phyloP scores from a whole-genome alignment of 2,113 vertebrate genomes.

The Semicossyphus pulcher region DNA sequence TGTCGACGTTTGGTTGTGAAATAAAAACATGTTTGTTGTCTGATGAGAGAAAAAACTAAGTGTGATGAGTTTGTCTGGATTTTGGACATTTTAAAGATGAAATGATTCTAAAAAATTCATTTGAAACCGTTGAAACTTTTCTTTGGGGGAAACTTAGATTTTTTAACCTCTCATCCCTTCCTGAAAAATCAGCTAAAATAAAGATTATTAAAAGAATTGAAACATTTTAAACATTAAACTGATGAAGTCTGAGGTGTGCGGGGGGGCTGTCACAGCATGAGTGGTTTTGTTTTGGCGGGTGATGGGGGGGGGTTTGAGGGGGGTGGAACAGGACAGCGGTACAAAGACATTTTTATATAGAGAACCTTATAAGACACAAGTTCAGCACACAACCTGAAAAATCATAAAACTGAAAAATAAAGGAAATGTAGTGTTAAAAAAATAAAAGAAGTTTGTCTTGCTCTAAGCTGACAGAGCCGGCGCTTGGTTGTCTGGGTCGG shows the following conservation, averaged over 20 bases:
- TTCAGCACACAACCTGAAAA: constrained; percentile 71
- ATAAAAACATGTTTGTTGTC: background rate
- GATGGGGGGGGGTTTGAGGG: background rate
- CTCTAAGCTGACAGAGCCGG: constrained; percentile 14
- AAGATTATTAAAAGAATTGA: background rate
- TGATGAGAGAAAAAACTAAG: background rate
- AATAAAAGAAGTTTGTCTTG: background rate
- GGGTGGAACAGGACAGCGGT: constrained; percentile 12
- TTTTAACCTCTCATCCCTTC: background rate
- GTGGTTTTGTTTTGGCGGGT: background rate
- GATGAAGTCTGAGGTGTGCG: background rate
- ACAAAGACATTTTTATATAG: constrained; percentile 58
- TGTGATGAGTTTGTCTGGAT: background rate
- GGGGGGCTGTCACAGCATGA: constrained; percentile 2
- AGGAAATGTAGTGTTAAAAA: constrained; percentile 73
- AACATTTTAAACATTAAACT: background rate
- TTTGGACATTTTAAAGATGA: constrained; percentile 20
- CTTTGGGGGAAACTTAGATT: no score
- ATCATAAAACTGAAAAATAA: constrained; percentile 40
- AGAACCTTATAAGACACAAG: constrained; percentile 71
- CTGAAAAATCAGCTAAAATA: background rate
- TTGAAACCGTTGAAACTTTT: no score
- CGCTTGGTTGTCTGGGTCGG: background rate
- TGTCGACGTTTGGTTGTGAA: background rate
- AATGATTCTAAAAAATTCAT: no score